Percentiles rank a stretch among this genome's conserved stretches.
phyloP scores from a whole-genome alignment of 92 coral and sea anemone genomes.

The Plumapathes pennacea region DNA sequence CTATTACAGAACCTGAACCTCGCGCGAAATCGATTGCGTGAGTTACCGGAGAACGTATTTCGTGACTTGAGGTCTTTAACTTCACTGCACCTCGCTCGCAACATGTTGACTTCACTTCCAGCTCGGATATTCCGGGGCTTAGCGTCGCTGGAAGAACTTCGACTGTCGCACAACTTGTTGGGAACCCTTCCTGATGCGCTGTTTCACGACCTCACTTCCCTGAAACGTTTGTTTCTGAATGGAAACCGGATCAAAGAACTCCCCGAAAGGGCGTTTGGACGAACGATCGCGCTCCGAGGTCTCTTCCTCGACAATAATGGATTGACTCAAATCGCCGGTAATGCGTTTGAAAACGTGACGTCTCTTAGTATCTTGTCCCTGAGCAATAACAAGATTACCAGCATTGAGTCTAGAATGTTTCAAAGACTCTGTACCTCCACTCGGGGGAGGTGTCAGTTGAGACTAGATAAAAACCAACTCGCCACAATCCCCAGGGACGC shows the following conservation, averaged over 20 bases:
- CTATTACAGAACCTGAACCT: slow-evolving; percentile 64
- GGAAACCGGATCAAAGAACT: slow-evolving; percentile 63
- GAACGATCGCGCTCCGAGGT: slow-evolving; percentile 57
- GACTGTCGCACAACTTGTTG: slow-evolving; percentile 74
- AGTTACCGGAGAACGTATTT: slow-evolving; percentile 73
- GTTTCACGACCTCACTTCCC: slow-evolving; percentile 68
- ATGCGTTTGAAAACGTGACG: slow-evolving; percentile 47
- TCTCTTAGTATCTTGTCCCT: slow-evolving; percentile 59
- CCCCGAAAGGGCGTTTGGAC: slow-evolving; percentile 62
- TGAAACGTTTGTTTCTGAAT: slow-evolving; percentile 71
- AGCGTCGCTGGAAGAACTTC: slow-evolving; percentile 63
- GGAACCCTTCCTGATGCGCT: slow-evolving; percentile 64
- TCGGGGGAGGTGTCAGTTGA: too few relatives aligned
- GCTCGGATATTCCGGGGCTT: slow-evolving; percentile 72
- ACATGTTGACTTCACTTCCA: slow-evolving; percentile 71
- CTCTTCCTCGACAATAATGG: slow-evolving; percentile 63
- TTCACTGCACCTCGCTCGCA: slow-evolving; percentile 76
- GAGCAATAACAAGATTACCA: slow-evolving; percentile 61
- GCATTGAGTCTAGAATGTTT: slow-evolving; percentile 39
- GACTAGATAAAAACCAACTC: slow-evolving; percentile 59
- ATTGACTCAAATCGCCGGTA: slow-evolving; percentile 55
- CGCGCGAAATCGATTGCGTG: slow-evolving; percentile 61
- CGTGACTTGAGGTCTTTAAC: slow-evolving; percentile 69
- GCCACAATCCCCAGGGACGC: slow-evolving; percentile 58
- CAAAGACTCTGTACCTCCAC: slow-evolving; percentile 17